A percentile compares a stretch with the other conserved stretches of the same genome.
Evolutionary conservation across 2,888 invertebrate species (phyloP).

Genomic region (Stenoptilia bipunctidactyla): DNA sequence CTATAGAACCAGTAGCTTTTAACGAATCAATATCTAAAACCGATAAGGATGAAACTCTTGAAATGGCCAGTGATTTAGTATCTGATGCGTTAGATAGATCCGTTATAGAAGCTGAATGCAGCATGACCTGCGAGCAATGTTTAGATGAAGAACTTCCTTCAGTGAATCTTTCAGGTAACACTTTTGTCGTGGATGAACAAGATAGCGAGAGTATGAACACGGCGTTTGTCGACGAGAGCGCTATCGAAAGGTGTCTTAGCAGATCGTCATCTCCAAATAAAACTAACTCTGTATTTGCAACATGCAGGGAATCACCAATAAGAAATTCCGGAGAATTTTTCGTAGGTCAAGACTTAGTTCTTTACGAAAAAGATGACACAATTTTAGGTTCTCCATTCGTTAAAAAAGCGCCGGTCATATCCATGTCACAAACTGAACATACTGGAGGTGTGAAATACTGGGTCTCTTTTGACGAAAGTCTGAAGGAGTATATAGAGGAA

Average conservation of each 20-base stretch:
- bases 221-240: slow-evolving; percentile 37
- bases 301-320: slow-evolving; percentile 39
- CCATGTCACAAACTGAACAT: slow-evolving; percentile 52
- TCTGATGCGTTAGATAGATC: slow-evolving; percentile 14
- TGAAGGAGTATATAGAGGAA: slow-evolving; percentile 17
- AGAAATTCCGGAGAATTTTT: slow-evolving; percentile 18
- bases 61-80: slow-evolving; percentile 11
- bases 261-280: slow-evolving; percentile 34
- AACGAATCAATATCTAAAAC: neutral
- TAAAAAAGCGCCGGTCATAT: slow-evolving; percentile 36
- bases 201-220: slow-evolving; percentile 35
- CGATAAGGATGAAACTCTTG: slow-evolving; percentile 3
- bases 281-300: slow-evolving; percentile 25
- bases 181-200: slow-evolving; percentile 20
- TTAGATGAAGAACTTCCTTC: slow-evolving; percentile 10
- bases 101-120: slow-evolving; percentile 1
- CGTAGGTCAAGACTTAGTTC: slow-evolving; percentile 22
- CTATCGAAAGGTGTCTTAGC: slow-evolving; percentile 12
- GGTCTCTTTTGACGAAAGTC: slow-evolving; percentile 51
- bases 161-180: slow-evolving; percentile 19
- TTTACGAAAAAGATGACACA: slow-evolving; percentile 33
- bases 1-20: neutral
- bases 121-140: slow-evolving; percentile 4
- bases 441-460: slow-evolving; percentile 57
- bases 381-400: slow-evolving; percentile 42